phyloP scores from a whole-genome alignment of 2,888 invertebrate genomes.

The Erebia palarica region DNA sequence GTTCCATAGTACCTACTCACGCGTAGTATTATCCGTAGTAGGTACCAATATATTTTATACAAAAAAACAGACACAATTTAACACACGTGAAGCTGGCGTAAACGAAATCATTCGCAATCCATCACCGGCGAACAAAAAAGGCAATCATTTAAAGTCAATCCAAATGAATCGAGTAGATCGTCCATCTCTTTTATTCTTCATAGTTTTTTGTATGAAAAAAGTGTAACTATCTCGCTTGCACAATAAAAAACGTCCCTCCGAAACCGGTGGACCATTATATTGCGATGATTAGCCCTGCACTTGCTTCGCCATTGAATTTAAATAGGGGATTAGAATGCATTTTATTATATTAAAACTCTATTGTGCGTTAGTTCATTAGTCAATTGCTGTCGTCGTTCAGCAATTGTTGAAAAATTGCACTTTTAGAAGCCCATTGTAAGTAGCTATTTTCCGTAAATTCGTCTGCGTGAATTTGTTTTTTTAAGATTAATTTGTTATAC shows the following conservation, averaged over 20 bases:
- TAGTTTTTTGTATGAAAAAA: slow-evolving; percentile 39
- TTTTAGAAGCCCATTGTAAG: slow-evolving; percentile 25
- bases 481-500: no score
- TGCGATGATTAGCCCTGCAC: slow-evolving; percentile 80
- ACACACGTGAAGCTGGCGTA: slow-evolving; percentile 38
- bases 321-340: slow-evolving; percentile 78
- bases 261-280: slow-evolving; percentile 77
- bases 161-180: slow-evolving; percentile 61
- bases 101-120: slow-evolving; percentile 70
- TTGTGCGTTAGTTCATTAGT: slow-evolving; percentile 76
- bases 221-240: slow-evolving; percentile 42
- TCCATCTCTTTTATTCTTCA: slow-evolving; percentile 40
- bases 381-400: slow-evolving; percentile 64
- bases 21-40: neutral
- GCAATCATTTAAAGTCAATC: slow-evolving; percentile 81
- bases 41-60: slow-evolving; percentile 22
- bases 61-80: slow-evolving; percentile 35
- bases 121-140: slow-evolving; percentile 75
- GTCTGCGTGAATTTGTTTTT: no score
- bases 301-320: slow-evolving; percentile 80
- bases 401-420: slow-evolving; percentile 47
- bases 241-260: slow-evolving; percentile 67
- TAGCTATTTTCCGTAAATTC: slow-evolving; percentile 11
- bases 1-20: no score
- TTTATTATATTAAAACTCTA: slow-evolving; percentile 77